Base-by-base conservation (phyloP, 2,888 invertebrate genomes). In the Xestobium rufovillosum region DNA sequence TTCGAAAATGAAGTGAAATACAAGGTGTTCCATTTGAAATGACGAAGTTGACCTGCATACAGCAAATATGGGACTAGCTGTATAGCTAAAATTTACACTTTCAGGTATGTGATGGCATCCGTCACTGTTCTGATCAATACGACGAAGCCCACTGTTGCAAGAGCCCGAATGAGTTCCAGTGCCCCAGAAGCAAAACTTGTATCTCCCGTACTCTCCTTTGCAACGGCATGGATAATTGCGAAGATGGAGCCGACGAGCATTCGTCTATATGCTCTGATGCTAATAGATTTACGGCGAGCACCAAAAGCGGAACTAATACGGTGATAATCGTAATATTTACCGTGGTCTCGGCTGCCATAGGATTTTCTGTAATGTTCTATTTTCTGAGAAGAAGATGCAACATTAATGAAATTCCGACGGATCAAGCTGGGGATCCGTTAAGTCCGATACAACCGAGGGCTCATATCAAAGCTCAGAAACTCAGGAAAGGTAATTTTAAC, bases 241-340 rank as follows among this genome's bases (percentile, higher is more conserved):
- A 76, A 1, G 87, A 89, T 64, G 85, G 84, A 1, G 76, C 82
- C 1, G 89, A 90, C 59, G 90, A 90, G 60, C 68, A 74, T 3
- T 70, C 75, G 1, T 71, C 78, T 2, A 72, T 75, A 3, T 85
- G 85, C 52, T 66, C 69, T 9, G 47, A 43, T 16, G 37, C 67
- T 38, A 66, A 65, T n/a, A 63, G 68, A 4, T 67, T 70, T 43
- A 69, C 56, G 47, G 6, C 23, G 6, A 6, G 48, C 2, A 39
- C 50, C 16, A 42, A 72, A 1, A 74, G 75, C 46, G 69, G 77
- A 37, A 69, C 77, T 16, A 65, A 71, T 3, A 69, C 74, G 9
- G 65, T 76, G 1, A 66, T 78, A 50, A 69, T 74, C 2, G 66
- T 73, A 0, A 67, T 74, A 2, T 66, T 74, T 30, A 63, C 73